A percentile compares a stretch with the other conserved stretches of the same genome.
phyloP scores from a whole-genome alignment of 2,888 invertebrate genomes.

The Orchesella flavescens region DNA sequence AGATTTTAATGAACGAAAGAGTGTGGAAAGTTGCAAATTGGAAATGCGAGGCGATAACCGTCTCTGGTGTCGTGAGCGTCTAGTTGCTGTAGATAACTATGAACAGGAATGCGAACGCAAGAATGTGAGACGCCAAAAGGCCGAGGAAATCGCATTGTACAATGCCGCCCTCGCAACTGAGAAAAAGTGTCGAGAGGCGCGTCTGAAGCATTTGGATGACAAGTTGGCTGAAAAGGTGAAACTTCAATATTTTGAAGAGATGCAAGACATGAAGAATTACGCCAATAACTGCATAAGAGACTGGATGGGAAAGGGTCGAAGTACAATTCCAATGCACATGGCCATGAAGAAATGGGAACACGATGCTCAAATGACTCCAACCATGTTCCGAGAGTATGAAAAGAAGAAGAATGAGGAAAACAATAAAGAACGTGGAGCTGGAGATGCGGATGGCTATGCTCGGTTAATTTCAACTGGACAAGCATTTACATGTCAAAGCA shows the following conservation, averaged over 20 bases:
- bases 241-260: conserved; percentile 65
- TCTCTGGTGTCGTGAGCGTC: conserved; percentile 63
- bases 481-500: conserved; percentile 6
- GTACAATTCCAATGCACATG: conserved; percentile 62
- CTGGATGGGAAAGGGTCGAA: conserved; percentile 68
- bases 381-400: conserved; percentile 54
- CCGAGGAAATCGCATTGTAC: conserved; percentile 64
- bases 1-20: conserved; percentile 63
- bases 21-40: conserved; percentile 52
- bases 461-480: neutral
- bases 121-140: conserved; percentile 49
- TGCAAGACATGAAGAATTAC: conserved; percentile 70
- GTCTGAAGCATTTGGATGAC: conserved; percentile 50
- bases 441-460: conserved; percentile 40
- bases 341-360: conserved; percentile 71
- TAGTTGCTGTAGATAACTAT: conserved; percentile 65
- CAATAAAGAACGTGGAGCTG: conserved; percentile 21
- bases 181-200: conserved; percentile 52
- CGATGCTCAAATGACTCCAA: conserved; percentile 64
- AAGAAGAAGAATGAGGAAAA: conserved; percentile 31
- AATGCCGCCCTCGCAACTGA: conserved; percentile 65
- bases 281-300: conserved; percentile 67
- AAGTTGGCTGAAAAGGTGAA: conserved; percentile 63
- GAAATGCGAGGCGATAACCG: conserved; percentile 49
- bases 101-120: conserved; percentile 64